Base-by-base conservation (phyloP, 2,888 invertebrate species). In the Cataglyphis altisquamis region DNA sequence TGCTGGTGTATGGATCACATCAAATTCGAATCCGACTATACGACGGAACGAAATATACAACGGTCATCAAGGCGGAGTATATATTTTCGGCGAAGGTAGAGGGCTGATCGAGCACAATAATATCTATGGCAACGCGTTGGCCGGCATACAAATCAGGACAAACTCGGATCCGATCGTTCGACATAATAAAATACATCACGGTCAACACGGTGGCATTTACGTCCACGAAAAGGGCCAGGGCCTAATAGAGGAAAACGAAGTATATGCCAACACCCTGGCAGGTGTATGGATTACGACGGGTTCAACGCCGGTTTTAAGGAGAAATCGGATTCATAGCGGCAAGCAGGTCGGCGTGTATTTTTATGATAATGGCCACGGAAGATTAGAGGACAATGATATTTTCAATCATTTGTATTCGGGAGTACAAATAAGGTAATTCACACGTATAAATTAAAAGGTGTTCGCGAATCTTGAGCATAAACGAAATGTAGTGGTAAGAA, bases 141-240 rank as follows among this genome's bases (percentile, higher is more conserved):
- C 99, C 86, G 99, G 99, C 83, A 99, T 99, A 94, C 98, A 99
- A 96, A 99, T 99, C 91, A 97, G 99, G 95, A 99, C 99, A 89
- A 99, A 99, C 94, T 99, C 99, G 94, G 99, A 99, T 95, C 99
- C 99, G 0, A 99, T 99, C 93, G 99, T 99, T 75, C 96, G 99
- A 90, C 98, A 99, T 95, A 99, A 99, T 95, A 99, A 99, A 95
- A 99, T 99, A 91, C 99, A 99, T 95, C 99, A 99, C 95, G 99
- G 99, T 0, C 99, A 99, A 93, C 99, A 99, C 95, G 99, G 99
- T 45, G 99, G 99, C 57, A 99, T 99, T 91, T 99, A 99, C 95
- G 99, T 99, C 74, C 99, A 99, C 95, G 99, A 99, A 95, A 99
- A 99, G 95, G 99, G 99, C 0, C 98, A 99, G 95, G 99, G 99